These are phyloP conservation scores for Notarius quadriscutis DNA, from an alignment of 2,113 vertebrate species.

Conservation along the genomic window DNA sequence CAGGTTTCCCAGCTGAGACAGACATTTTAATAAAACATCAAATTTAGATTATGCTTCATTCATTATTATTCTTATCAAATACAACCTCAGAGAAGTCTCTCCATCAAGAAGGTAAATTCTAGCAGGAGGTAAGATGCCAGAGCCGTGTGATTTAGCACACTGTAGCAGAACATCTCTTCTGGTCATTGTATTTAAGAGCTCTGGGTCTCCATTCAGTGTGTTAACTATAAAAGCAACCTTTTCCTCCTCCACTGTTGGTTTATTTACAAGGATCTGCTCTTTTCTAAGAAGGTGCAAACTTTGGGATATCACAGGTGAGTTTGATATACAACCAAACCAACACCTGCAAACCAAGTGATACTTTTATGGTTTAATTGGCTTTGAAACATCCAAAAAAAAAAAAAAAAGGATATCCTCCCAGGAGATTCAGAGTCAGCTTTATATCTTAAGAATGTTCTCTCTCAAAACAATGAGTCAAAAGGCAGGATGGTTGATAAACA, in stretches of 20 bases:
- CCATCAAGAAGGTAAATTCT: background rate
- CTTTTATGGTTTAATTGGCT: constrained; percentile 34
- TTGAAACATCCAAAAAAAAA: constrained; percentile 8
- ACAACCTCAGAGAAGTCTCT: background rate
- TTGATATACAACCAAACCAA: constrained; percentile 5
- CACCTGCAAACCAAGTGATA: constrained; percentile 14
- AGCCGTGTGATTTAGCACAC: background rate
- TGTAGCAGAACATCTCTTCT: background rate
- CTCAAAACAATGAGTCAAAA: constrained; percentile 3
- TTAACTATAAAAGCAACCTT: constrained; percentile 16
- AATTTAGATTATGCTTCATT: background rate
- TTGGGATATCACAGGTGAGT: constrained; percentile 26
- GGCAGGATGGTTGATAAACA: background rate
- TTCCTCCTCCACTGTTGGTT: constrained; percentile 20
- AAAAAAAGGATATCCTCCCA: background rate
- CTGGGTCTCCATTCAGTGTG: constrained; percentile 3
- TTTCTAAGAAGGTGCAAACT: constrained; percentile 11
- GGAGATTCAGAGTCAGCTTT: background rate
- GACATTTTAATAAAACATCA: constrained; percentile 13
- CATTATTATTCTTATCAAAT: background rate
- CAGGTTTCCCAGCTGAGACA: constrained; percentile 11
- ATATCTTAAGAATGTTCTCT: constrained; percentile 10
- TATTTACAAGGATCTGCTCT: constrained; percentile 36
- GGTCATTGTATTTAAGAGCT: background rate
- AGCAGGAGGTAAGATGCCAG: background rate